Base-by-base conservation (phyloP, 2,888 invertebrate species). In the Mycogona germanica region DNA sequence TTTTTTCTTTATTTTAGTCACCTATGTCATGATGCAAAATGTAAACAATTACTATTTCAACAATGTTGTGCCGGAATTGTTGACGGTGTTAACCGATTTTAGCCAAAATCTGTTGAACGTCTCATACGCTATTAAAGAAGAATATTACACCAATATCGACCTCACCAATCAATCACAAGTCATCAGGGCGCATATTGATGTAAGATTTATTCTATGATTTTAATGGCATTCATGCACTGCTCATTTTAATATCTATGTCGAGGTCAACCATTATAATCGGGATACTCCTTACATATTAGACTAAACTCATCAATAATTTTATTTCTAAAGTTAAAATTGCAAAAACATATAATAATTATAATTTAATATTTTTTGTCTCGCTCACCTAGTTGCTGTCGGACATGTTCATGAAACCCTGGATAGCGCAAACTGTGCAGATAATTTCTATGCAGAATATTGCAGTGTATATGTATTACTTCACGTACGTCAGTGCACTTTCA, bases 71-170 rank as follows among this genome's bases (percentile, higher is more conserved):
- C 44, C 42, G 1, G 28, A 38, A 19, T 25, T 51, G 38, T 26
- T 51, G 41, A 26, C 41, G 1, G 9, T 21, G 9, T 26, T 51
- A 14, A 51, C 35, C 3, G 46, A 46, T 28, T 46, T 29, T 6
- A 46, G 14, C 5, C 46, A 12, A 29, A 46, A 51, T 28, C 32
- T 51, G 35, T 6, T 51, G 23, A 51, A 51, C 35, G 51, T 51
- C 3, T 51, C 51, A 17, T 51, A 51, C 35, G 51, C 51, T 29
- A 29, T 51, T 9, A 51, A 51, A 44, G 51, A 42, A 23, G 21
- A 51, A 42, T 51, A 51, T 40, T 51, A 44, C 25, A 17, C 38
- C 5, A 45, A 51, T 5, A 51, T 51, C 5, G 51, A 51, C 30
- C 12, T 51, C 12, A 3, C 29, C 9, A 40, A 51, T 23, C n/a